Conservation (phyloP, 2,113 vertebrate species). For the Anser brachyrhynchus region DNA sequence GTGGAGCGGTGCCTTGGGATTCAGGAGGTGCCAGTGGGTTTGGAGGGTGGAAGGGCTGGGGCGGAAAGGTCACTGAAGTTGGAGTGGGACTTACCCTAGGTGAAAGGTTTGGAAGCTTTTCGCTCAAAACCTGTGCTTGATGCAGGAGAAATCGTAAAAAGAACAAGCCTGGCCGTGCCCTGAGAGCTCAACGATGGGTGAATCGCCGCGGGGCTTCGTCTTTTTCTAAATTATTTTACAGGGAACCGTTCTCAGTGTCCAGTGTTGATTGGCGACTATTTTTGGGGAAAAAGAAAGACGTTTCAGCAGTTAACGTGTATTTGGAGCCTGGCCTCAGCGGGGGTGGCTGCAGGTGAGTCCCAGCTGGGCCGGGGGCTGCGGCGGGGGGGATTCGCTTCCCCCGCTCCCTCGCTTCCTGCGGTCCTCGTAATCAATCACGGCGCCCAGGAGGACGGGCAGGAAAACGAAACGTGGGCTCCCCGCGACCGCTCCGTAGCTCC, state of each 20-base stretch:
- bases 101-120: not conserved
- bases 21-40: not conserved
- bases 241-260: not conserved
- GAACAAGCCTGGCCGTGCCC: accelerated
- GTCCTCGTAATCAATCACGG: not conserved
- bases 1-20: not conserved
- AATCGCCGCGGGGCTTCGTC: not conserved
- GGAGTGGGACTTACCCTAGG: not conserved
- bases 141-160: not conserved
- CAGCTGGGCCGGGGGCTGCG: not conserved
- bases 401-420: not conserved
- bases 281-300: not conserved
- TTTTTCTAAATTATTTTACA: not conserved
- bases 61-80: not conserved
- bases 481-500: not conserved
- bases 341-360: not conserved
- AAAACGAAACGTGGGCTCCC: not conserved
- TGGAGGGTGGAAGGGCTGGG: not conserved
- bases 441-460: not conserved
- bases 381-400: not conserved
- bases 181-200: not conserved
- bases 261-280: not conserved
- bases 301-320: accelerated
- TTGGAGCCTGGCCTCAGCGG: not conserved
- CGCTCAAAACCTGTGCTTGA: not conserved